Conservation (phyloP, 2,113 vertebrate species). For the Acinonyx jubatus region DNA sequence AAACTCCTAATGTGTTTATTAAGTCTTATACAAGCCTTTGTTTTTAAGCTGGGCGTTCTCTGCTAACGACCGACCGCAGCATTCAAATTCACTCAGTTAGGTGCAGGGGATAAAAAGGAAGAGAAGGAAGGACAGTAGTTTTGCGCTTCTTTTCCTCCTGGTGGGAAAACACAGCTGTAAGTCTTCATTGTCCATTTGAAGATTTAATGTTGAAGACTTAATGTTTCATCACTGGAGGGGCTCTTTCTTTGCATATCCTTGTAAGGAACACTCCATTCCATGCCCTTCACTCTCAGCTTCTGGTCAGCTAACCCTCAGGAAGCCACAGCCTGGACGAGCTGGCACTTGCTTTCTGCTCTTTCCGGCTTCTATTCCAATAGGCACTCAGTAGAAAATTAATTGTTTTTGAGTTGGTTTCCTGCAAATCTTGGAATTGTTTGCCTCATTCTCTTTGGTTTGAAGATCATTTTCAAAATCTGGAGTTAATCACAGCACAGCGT, state of each 20-base stretch:
- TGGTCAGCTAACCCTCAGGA: not conserved
- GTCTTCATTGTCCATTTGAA: not conserved
- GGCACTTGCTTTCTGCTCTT: not conserved
- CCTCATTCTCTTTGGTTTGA: slow-evolving; percentile 42
- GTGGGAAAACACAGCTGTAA: not conserved
- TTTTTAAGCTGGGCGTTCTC: not conserved
- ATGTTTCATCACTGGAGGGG: not conserved
- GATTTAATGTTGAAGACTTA: not conserved
- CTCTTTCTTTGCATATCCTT: not conserved
- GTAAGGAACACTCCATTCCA: not conserved
- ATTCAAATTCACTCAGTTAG: not conserved
- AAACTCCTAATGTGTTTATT: not conserved
- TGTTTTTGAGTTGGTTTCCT: slow-evolving; percentile 5
- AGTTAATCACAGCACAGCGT: slow-evolving; percentile 35
- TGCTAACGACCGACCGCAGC: not conserved
- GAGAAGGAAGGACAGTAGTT: not conserved
- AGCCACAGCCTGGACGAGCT: not conserved
- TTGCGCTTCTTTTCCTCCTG: not conserved
- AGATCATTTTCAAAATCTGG: slow-evolving; percentile 64
- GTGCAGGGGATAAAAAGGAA: not conserved
- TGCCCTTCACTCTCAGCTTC: not conserved
- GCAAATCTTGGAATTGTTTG: not conserved
- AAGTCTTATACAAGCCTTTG: not conserved
- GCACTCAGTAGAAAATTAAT: not conserved
- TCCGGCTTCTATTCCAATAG: not conserved